phyloP scores from a whole-genome alignment of 2,113 vertebrate genomes.

The Phylloscopus trochiloides region DNA sequence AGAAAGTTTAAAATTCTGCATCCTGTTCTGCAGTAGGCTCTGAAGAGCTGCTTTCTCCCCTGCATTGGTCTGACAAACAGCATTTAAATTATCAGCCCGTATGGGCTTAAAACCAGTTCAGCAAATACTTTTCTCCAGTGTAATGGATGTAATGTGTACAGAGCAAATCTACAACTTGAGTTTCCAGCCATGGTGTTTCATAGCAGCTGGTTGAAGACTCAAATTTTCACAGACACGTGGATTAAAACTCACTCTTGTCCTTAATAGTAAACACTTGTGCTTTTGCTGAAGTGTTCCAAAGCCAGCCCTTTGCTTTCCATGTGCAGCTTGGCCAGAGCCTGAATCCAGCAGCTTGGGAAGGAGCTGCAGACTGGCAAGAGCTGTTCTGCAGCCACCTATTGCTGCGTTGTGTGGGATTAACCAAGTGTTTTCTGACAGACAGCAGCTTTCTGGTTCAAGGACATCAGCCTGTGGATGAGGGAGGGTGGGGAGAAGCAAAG shows the following conservation, averaged over 20 bases:
- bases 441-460: background rate
- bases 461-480: background rate
- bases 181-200: background rate
- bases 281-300: background rate
- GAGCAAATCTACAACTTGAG: background rate
- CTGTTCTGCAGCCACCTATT: background rate
- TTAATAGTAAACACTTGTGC: background rate
- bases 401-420: background rate
- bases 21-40: background rate
- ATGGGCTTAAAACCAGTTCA: constrained; percentile 1
- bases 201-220: background rate
- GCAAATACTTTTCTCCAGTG: background rate
- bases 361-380: background rate
- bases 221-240: background rate
- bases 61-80: background rate
- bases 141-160: background rate
- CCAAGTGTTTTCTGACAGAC: background rate
- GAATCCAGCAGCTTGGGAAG: background rate
- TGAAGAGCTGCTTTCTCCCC: background rate
- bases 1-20: background rate
- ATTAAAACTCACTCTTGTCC: background rate
- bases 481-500: background rate
- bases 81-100: background rate
- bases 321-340: background rate
- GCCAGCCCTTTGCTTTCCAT: accelerated